These are phyloP conservation scores for Aphodius granarius DNA, from an alignment of 2,888 invertebrate species.

Conservation along the genomic window DNA sequence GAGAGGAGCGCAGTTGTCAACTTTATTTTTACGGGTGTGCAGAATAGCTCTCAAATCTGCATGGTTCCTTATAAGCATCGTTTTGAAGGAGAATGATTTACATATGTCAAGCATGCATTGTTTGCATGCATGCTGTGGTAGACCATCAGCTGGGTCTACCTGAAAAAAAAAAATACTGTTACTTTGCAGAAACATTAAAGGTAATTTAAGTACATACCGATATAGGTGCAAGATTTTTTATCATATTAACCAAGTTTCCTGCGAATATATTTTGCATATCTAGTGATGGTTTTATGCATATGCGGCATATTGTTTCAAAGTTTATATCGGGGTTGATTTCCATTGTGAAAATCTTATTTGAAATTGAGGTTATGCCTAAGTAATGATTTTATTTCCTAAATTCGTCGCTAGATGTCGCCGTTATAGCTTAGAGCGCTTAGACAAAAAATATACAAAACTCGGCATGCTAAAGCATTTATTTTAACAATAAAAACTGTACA, in stretches of 20 bases:
- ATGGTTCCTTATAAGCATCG: no score
- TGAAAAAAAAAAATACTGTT: neutral
- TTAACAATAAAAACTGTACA: no score
- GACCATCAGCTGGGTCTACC: conserved; percentile 9
- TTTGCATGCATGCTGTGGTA: conserved; percentile 6
- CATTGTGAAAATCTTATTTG: neutral
- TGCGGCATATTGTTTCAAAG: neutral
- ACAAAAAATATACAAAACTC: no score
- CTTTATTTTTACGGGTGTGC: no score
- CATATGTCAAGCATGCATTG: neutral
- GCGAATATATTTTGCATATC: neutral
- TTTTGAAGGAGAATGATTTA: no score
- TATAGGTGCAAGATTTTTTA: neutral
- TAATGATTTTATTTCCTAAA: no score
- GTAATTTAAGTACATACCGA: neutral
- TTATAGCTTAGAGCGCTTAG: no score
- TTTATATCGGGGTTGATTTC: neutral
- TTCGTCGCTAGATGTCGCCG: no score
- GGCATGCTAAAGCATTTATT: no score
- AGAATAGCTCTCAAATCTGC: no score
- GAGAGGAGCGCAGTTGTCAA: no score
- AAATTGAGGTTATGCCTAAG: no score
- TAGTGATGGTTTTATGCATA: neutral
- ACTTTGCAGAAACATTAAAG: neutral
- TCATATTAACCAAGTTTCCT: neutral